Percentiles rank a stretch among this genome's conserved stretches.
Conservation (phyloP, 2,888 invertebrate genomes). For the Cryptocephalus moraei region DNA sequence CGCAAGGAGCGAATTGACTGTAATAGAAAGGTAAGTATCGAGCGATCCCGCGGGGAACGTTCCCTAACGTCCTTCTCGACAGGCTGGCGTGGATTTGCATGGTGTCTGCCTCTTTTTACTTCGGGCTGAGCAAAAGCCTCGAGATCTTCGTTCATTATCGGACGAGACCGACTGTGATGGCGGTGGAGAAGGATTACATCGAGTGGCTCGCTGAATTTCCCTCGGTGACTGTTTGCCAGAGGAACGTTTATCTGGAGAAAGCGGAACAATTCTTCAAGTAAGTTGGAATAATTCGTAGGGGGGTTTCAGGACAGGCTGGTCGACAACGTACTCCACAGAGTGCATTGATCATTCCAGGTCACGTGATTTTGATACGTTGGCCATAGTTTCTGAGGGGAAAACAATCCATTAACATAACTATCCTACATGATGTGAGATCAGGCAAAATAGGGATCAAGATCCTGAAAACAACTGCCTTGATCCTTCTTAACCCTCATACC, state of each 20-base stretch:
- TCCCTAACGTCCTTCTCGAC: neutral
- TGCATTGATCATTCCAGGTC: too few relatives aligned
- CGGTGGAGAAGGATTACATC: constrained; percentile 23
- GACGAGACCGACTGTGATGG: constrained; percentile 25
- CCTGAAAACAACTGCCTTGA: too few relatives aligned
- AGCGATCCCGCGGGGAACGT: too few relatives aligned
- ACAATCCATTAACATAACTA: too few relatives aligned
- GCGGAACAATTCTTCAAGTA: constrained; percentile 3
- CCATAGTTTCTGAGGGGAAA: too few relatives aligned
- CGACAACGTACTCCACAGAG: too few relatives aligned
- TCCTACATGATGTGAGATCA: too few relatives aligned
- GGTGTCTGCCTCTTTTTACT: constrained; percentile 13
- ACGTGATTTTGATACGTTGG: too few relatives aligned
- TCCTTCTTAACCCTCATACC: too few relatives aligned
- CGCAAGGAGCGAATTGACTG: constrained; percentile 18
- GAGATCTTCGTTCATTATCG: constrained; percentile 23
- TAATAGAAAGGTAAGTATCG: constrained; percentile 24
- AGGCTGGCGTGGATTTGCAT: constrained; percentile 25
- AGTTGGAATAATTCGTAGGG: neutral
- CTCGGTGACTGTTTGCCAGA: constrained; percentile 27
- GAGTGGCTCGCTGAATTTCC: constrained; percentile 27
- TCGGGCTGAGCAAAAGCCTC: constrained; percentile 18
- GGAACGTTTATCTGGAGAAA: neutral
- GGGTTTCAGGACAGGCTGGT: neutral
- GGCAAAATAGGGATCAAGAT: too few relatives aligned